A percentile compares a stretch with the other conserved stretches of the same genome.
phyloP scores from a whole-genome alignment of 2,888 invertebrate genomes.

The Latrodectus elegans region DNA sequence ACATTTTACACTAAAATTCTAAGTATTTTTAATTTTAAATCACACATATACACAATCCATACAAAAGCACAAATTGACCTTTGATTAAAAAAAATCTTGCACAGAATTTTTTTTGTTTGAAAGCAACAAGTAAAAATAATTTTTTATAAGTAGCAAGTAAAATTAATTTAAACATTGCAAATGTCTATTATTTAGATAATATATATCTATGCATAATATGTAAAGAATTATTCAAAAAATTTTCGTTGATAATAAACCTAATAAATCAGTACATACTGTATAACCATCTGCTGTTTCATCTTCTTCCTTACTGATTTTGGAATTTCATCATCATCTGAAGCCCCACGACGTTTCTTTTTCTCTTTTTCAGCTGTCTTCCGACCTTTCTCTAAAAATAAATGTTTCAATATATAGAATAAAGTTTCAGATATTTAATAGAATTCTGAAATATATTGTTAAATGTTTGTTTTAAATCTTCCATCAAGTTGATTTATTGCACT shows the following conservation, averaged over 20 bases:
- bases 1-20: no score
- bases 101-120: neutral
- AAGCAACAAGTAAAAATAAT: neutral
- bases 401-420: neutral
- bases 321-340: slow-evolving; percentile 72
- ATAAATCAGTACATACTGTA: slow-evolving; percentile 37
- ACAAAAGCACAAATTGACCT: no score
- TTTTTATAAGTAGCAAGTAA: neutral
- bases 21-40: no score
- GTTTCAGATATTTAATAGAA: no score
- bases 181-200: no score
- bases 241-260: no score
- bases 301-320: slow-evolving; percentile 71
- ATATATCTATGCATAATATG: no score
- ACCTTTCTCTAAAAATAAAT: slow-evolving; percentile 79
- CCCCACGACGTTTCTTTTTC: slow-evolving; percentile 77
- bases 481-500: no score
- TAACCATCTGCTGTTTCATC: slow-evolving; percentile 68
- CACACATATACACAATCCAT: no score
- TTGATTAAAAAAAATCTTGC: neutral
- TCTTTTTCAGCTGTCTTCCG: slow-evolving; percentile 83
- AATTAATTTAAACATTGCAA: neutral
- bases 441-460: no score
- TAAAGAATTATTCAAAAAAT: no score
- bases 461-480: no score